Percentiles rank a stretch among this genome's conserved stretches.
phyloP scores from a whole-genome alignment of 2,888 invertebrate genomes.

The Pseudococcus jackbeardsleyi region DNA sequence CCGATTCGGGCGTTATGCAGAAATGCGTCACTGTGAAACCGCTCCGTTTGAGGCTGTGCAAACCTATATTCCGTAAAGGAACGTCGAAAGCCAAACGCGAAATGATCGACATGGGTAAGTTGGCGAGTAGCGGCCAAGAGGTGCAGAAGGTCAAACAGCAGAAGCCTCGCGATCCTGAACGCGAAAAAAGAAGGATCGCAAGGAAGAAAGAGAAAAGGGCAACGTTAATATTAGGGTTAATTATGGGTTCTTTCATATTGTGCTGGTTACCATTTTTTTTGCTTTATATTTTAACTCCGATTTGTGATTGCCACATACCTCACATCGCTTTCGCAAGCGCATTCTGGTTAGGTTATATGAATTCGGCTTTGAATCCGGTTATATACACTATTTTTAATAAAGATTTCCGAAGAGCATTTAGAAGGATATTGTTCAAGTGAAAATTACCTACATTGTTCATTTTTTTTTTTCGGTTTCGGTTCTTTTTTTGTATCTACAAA shows the following conservation, averaged over 20 bases:
- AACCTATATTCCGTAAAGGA: conserved; percentile 78
- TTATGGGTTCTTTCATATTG: conserved; percentile 98
- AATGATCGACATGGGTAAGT: conserved; percentile 68
- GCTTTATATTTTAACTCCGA: conserved; percentile 88
- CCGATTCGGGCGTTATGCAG: conserved; percentile 90
- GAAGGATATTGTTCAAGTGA: conserved; percentile 93
- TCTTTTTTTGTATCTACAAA: too few species aligned
- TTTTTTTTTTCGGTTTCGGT: too few species aligned
- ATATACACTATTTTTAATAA: conserved; percentile 98
- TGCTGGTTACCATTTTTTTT: conserved; percentile 99
- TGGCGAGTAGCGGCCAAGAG: conserved; percentile 73
- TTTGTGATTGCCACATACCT: conserved; percentile 84
- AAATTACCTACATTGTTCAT: neutral
- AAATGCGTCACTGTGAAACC: conserved; percentile 93
- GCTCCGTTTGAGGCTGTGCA: conserved; percentile 85
- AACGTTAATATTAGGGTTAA: conserved; percentile 94
- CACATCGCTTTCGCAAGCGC: conserved; percentile 90
- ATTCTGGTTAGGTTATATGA: conserved; percentile 98
- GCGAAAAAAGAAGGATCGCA: conserved; percentile 92
- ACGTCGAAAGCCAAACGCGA: conserved; percentile 68
- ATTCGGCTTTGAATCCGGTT: conserved; percentile 94
- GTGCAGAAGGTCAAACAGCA: conserved; percentile 77
- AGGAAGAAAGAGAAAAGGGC: conserved; percentile 97
- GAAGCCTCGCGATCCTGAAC: conserved; percentile 90
- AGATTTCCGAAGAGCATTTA: conserved; percentile 95